Evolutionary conservation across 1,140 invertebrate genomes (phyloP), one percentile per base, ranked within the genome.

Genomic region (Zaprionus ornatus): DNA sequence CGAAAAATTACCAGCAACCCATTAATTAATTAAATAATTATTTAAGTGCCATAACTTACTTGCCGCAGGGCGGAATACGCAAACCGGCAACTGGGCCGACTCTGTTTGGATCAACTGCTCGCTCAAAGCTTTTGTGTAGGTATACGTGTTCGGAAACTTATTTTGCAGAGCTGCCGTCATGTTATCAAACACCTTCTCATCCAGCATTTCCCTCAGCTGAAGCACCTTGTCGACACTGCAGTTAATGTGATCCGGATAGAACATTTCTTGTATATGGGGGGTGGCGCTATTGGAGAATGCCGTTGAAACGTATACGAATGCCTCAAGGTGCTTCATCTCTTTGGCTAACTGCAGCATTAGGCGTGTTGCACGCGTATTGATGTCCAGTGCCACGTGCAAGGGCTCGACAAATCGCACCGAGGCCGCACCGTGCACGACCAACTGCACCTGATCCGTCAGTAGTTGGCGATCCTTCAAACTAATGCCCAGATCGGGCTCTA

Each of bases 391-490:
- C 4, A 93, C 88, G 86, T 95, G 95, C 10, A 98, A 93, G 0
- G 95, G 94, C 86, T 98, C 97, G 79, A 97, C 96, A 92, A 98
- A 98, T 93, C 69, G 74, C 2, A 98, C 94, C 1, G 97, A 98
- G 0, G 98, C 98, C 0, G 98, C 98, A 9, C 94, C 95, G 80
- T 98, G 97, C 80, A 98, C 96, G 0, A 98, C 95, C 23, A 98
- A 92, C 13, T 95, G 73, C 3, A 97, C 94, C 54, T 95, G 56
- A 6, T 76, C 61, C 1, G 32, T 13, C 2, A 91, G 66, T 0
- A 77, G 23, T n/a, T 74, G 7, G 0, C 79, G 77, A 68, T 97
- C 95, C 40, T 94, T 91, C 0, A 94, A 82, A 40, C 93, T 94
- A 0, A 98, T 93, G 1, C 96, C 97, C 0, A 98, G 92, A 2